These are phyloP conservation scores for Xestia rhomboidea DNA, from an alignment of 2,888 invertebrate species.

Conservation along the genomic window DNA sequence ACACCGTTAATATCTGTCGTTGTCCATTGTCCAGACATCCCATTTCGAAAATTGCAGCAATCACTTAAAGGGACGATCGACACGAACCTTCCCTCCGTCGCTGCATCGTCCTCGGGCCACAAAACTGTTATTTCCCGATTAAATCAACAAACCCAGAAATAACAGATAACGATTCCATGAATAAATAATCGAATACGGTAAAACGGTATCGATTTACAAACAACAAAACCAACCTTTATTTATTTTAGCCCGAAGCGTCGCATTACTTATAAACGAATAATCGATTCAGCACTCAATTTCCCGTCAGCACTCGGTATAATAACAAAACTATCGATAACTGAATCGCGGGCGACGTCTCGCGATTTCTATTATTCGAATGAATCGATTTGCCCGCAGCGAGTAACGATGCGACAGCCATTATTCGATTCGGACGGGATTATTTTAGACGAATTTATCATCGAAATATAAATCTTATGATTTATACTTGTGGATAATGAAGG, in stretches of 20 bases:
- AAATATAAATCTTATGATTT: conserved; percentile 67
- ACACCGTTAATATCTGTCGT: conserved; percentile 60
- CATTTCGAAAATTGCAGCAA: conserved; percentile 62
- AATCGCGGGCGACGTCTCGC: conserved; percentile 77
- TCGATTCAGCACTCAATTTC: conserved; percentile 82
- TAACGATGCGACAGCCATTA: conserved; percentile 78
- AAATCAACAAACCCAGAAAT: conserved; percentile 61
- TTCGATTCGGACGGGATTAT: conserved; percentile 70
- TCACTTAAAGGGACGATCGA: conserved; percentile 51
- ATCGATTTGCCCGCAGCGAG: conserved; percentile 77
- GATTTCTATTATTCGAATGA: conserved; percentile 83
- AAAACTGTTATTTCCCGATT: conserved; percentile 62
- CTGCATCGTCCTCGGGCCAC: conserved; percentile 50
- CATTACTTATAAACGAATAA: conserved; percentile 81
- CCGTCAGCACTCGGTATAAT: conserved; percentile 80
- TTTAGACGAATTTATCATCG: conserved; percentile 72
- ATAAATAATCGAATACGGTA: conserved; percentile 68
- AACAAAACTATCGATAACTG: conserved; percentile 82
- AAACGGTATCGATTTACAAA: conserved; percentile 69
- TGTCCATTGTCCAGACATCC: conserved; percentile 59
- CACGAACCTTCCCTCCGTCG: conserved; percentile 40
- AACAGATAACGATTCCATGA: conserved; percentile 60
- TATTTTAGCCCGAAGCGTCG: conserved; percentile 77
- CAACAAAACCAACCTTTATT: conserved; percentile 71
- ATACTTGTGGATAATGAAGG: conserved; percentile 56